Percentiles rank a stretch among this genome's conserved stretches.
Conservation (phyloP, 2,888 invertebrate genomes). For the Cerastis leucographa region DNA sequence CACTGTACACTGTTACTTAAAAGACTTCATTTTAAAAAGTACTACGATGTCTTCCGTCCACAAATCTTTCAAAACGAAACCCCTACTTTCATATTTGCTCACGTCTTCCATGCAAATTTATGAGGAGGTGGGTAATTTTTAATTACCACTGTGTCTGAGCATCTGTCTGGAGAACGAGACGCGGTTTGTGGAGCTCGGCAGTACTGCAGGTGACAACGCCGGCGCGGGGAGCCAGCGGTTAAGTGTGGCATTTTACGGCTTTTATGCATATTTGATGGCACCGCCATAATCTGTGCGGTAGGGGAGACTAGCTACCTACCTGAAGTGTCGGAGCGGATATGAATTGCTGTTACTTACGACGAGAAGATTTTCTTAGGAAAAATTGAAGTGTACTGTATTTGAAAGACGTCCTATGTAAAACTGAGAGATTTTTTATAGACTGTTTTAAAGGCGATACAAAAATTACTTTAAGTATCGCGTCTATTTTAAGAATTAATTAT, state of each 20-base stretch:
- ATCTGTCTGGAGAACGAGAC: slow-evolving; percentile 81
- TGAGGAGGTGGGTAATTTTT: slow-evolving; percentile 87
- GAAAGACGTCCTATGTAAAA: not conserved
- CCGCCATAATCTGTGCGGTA: slow-evolving; percentile 89
- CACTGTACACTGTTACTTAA: not conserved
- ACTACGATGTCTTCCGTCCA: slow-evolving; percentile 10
- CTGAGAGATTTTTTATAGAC: not conserved
- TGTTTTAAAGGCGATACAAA: not conserved
- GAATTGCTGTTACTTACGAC: slow-evolving; percentile 74
- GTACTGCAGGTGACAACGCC: slow-evolving; percentile 83
- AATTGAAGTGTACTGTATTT: slow-evolving; percentile 32
- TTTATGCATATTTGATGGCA: slow-evolving; percentile 91
- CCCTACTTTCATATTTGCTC: slow-evolving; percentile 64
- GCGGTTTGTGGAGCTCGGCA: slow-evolving; percentile 57
- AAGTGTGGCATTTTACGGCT: slow-evolving; percentile 90
- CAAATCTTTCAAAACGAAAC: slow-evolving; percentile 49
- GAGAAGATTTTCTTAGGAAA: slow-evolving; percentile 56
- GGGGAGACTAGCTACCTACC: slow-evolving; percentile 70
- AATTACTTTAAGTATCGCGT: not conserved
- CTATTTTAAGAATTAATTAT: not conserved
- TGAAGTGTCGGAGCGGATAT: slow-evolving; percentile 75
- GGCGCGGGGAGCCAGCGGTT: slow-evolving; percentile 84
- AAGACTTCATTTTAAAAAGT: slow-evolving; percentile 1
- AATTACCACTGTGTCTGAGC: slow-evolving; percentile 88
- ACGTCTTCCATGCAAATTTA: slow-evolving; percentile 82